These are phyloP conservation scores for Drosophila silvestris DNA, from an alignment of 2,888 invertebrate genomes.

Conservation along the genomic window DNA sequence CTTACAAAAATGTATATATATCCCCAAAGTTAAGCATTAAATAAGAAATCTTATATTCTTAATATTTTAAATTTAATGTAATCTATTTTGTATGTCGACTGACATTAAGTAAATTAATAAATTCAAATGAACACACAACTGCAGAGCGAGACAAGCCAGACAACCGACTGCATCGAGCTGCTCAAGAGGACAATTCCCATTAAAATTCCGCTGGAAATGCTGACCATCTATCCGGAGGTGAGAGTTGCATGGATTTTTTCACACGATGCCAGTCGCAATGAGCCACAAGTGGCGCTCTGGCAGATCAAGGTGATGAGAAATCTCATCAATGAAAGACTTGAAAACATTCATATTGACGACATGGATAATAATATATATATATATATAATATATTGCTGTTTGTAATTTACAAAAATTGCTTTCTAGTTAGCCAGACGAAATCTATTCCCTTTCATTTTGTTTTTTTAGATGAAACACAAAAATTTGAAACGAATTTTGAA, in stretches of 20 bases:
- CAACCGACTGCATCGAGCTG: no score
- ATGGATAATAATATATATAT: no score
- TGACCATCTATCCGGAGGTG: no score
- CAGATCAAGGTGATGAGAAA: no score
- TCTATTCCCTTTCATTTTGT: not conserved
- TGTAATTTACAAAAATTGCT: not conserved
- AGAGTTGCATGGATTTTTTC: no score
- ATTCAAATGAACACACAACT: not conserved
- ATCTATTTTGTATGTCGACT: not conserved
- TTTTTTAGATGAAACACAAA: not conserved
- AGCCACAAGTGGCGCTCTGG: no score
- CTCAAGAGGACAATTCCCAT: no score
- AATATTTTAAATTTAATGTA: not conserved
- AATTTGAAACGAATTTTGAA: constrained; percentile 23
- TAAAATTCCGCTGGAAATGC: no score
- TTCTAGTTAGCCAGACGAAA: not conserved
- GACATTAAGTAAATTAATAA: not conserved
- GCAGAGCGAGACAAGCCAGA: no score
- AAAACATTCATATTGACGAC: not conserved
- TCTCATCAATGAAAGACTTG: no score
- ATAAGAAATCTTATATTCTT: not conserved
- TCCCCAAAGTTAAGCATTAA: not conserved
- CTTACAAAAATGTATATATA: not conserved
- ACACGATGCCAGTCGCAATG: no score
- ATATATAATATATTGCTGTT: not conserved